Conservation (phyloP, 2,797 vertebrate species). For the Bufotes viridis region DNA sequence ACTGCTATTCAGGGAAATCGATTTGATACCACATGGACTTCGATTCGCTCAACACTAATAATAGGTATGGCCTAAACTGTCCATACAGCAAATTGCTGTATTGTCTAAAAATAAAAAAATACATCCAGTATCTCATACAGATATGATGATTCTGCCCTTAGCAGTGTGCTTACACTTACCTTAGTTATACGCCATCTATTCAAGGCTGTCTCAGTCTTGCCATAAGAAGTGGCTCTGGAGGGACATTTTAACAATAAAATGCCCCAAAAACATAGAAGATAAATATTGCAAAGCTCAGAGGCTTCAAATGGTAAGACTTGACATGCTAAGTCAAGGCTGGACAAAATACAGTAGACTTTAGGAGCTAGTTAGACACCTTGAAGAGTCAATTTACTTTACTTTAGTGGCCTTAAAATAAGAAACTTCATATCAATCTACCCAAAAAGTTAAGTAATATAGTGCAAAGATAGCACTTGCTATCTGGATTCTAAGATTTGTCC, state of each 20-base stretch:
- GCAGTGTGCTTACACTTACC: slow-evolving; percentile 29
- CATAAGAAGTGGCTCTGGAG: slow-evolving; percentile 22
- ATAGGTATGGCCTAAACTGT: too few species aligned
- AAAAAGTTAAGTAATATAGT: neutral
- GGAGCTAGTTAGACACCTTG: neutral
- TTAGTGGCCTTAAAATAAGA: neutral
- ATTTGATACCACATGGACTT: too few species aligned
- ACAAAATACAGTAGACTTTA: neutral
- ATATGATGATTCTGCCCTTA: neutral
- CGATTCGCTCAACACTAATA: too few species aligned
- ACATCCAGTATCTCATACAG: neutral
- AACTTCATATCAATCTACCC: neutral
- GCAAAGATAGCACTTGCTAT: neutral
- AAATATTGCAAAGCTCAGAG: slow-evolving; percentile 7
- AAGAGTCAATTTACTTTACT: neutral
- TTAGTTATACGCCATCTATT: slow-evolving; percentile 10
- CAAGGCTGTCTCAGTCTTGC: slow-evolving; percentile 32
- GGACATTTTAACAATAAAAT: slow-evolving; percentile 3
- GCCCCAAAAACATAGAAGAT: neutral
- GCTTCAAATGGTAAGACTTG: slow-evolving; percentile 41
- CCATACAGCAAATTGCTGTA: neutral
- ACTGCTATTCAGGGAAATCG: too few species aligned
- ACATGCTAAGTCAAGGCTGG: neutral
- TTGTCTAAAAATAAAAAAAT: neutral
- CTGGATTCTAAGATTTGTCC: neutral